phyloP scores from a whole-genome alignment of 2,113 vertebrate genomes.

The Anthoscopus minutus region DNA sequence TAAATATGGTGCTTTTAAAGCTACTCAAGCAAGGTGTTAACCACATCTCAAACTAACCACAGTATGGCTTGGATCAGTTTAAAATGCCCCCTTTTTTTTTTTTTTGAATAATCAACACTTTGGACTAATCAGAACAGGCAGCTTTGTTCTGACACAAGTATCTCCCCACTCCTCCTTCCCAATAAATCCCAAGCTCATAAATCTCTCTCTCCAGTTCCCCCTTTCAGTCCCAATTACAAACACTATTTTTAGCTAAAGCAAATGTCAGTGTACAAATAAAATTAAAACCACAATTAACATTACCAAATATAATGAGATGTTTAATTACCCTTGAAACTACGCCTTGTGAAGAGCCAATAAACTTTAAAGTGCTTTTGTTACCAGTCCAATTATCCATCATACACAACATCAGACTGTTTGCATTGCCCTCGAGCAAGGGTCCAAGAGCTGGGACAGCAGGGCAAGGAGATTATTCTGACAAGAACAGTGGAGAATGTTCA shows the following conservation, averaged over 20 bases:
- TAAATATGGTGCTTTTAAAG: neutral
- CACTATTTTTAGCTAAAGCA: slow-evolving; percentile 46
- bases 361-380: slow-evolving; percentile 5
- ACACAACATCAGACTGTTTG: neutral
- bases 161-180: neutral
- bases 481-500: accelerated
- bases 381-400: neutral
- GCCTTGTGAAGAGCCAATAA: slow-evolving; percentile 21
- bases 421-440: accelerated
- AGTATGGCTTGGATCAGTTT: neutral
- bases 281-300: slow-evolving; percentile 60
- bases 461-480: neutral
- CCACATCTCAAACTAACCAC: neutral
- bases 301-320: slow-evolving; percentile 56
- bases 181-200: neutral
- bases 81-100: neutral
- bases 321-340: slow-evolving; percentile 63
- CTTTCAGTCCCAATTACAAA: neutral
- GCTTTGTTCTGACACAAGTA: neutral
- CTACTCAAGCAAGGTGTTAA: neutral
- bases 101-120: neutral
- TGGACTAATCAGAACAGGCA: neutral
- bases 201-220: neutral
- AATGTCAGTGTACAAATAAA: slow-evolving; percentile 60
- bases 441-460: neutral